Conservation (phyloP, 2,113 vertebrate species). For the Bos javanicus region DNA sequence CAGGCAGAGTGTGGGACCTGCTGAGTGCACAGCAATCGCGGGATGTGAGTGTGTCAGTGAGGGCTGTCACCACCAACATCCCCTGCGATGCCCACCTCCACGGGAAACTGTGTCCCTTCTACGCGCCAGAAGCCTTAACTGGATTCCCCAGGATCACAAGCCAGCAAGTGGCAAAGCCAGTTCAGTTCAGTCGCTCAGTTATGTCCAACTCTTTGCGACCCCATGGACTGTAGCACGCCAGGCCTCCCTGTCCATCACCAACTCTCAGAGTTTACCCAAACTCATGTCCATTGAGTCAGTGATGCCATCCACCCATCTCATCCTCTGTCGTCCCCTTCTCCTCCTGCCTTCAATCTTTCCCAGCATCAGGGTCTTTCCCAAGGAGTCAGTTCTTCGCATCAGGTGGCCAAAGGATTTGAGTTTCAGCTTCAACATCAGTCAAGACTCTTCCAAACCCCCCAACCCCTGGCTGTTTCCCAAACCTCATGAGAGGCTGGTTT, state of each 20-base stretch:
- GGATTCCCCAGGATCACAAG: background rate
- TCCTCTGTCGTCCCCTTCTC: background rate
- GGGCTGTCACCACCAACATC: background rate
- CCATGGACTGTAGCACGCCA: background rate
- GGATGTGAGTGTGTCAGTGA: accelerated
- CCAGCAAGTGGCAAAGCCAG: background rate
- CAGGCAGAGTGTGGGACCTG: background rate
- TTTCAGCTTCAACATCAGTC: background rate
- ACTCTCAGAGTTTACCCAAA: background rate
- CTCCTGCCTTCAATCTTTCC: background rate
- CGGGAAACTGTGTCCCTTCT: background rate
- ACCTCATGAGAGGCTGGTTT: background rate
- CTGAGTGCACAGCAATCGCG: accelerated
- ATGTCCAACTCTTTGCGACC: accelerated
- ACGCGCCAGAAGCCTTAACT: background rate
- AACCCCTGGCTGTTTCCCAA: background rate
- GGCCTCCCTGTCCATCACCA: background rate
- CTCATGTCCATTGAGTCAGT: background rate
- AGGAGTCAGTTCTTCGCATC: background rate
- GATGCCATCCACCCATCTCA: background rate
- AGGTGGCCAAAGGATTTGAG: background rate
- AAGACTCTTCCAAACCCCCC: background rate
- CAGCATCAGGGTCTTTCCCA: background rate
- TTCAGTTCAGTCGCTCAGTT: accelerated
- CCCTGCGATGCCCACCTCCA: background rate